phyloP scores from a whole-genome alignment of 2,888 invertebrate genomes.

The Lobophora halterata region DNA sequence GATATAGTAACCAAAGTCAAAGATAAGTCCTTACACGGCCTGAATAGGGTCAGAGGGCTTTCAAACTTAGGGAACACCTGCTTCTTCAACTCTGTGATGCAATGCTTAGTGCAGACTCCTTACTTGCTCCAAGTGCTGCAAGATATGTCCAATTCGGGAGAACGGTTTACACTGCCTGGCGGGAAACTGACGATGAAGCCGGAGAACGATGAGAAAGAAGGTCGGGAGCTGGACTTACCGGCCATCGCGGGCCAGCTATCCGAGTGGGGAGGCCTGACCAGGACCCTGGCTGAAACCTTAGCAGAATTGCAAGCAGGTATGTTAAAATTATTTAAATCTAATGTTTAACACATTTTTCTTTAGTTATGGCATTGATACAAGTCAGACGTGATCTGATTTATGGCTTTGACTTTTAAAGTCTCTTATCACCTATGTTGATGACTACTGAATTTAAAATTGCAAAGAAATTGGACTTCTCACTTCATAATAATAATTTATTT shows the following conservation, averaged over 20 bases:
- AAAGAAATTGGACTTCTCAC: too few species aligned
- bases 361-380: too few species aligned
- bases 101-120: conserved; percentile 93
- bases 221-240: conserved; percentile 80
- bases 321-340: conserved; percentile 13
- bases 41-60: conserved; percentile 87
- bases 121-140: conserved; percentile 86
- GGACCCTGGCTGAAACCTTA: conserved; percentile 85
- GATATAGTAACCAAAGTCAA: conserved; percentile 51
- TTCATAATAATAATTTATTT: too few species aligned
- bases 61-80: conserved; percentile 97
- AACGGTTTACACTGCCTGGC: conserved; percentile 86
- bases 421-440: too few species aligned
- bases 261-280: conserved; percentile 85
- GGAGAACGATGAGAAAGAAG: conserved; percentile 57
- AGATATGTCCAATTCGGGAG: conserved; percentile 85
- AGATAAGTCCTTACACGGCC: conserved; percentile 54
- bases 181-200: conserved; percentile 81
- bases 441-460: too few species aligned
- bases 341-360: too few species aligned
- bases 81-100: conserved; percentile 98
- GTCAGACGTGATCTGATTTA: too few species aligned
- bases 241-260: conserved; percentile 84
- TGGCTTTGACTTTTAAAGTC: too few species aligned
- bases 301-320: conserved; percentile 83